Conservation (phyloP, 2,888 invertebrate species). For the Itoplectis maculator region DNA sequence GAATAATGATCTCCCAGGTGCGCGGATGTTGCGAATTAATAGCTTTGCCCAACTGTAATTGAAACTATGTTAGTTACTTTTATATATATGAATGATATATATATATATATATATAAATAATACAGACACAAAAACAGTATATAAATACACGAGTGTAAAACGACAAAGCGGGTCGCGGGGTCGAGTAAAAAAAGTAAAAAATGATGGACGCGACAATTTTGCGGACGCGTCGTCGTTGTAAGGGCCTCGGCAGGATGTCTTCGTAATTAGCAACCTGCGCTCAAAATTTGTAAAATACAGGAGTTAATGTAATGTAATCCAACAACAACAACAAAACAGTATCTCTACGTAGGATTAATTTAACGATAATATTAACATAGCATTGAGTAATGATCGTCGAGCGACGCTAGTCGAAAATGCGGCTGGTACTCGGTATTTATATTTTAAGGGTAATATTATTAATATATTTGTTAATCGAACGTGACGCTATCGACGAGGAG, state of each 20-base stretch:
- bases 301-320: constrained; percentile 76
- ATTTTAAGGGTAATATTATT: constrained; percentile 61
- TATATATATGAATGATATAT: constrained; percentile 58
- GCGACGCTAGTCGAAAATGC: constrained; percentile 61
- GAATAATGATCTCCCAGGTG: constrained; percentile 51
- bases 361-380: constrained; percentile 45
- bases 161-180: constrained; percentile 47
- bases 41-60: constrained; percentile 67
- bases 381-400: constrained; percentile 51
- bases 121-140: constrained; percentile 31
- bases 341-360: constrained; percentile 59
- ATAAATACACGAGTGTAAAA: constrained; percentile 49
- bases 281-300: constrained; percentile 76
- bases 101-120: constrained; percentile 60
- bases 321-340: constrained; percentile 70
- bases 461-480: constrained; percentile 72
- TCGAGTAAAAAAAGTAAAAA: constrained; percentile 34
- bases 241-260: constrained; percentile 55
- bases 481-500: constrained; percentile 57
- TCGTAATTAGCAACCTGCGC: constrained; percentile 61
- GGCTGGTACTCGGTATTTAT: constrained; percentile 65
- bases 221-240: constrained; percentile 36
- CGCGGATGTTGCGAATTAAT: constrained; percentile 66
- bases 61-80: constrained; percentile 73
- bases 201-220: constrained; percentile 8